These are phyloP conservation scores for Oegoconia quadripuncta DNA, from an alignment of 2,888 invertebrate species.

Conservation along the genomic window DNA sequence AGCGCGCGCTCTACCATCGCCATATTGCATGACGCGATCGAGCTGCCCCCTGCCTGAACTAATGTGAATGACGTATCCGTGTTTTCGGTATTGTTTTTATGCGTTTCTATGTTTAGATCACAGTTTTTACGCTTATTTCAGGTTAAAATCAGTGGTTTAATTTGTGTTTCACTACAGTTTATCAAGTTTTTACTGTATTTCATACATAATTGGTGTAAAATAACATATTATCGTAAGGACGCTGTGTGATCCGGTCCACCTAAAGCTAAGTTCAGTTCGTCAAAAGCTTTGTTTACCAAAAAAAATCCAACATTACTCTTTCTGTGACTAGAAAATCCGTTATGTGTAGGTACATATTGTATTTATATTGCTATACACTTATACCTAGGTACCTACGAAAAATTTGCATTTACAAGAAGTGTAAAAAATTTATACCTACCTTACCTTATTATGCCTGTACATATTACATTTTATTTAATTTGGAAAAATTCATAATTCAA, in stretches of 20 bases:
- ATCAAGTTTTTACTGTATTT: constrained; percentile 26
- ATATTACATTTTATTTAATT: too few relatives aligned
- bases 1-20: constrained; percentile 55
- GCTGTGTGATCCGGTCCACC: constrained; percentile 35
- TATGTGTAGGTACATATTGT: too few relatives aligned
- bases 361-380: too few relatives aligned
- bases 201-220: constrained; percentile 36
- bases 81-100: constrained; percentile 62
- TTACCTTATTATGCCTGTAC: too few relatives aligned
- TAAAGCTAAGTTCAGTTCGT: constrained; percentile 58
- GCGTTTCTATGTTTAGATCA: constrained; percentile 52
- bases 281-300: constrained; percentile 31
- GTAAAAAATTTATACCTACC: too few relatives aligned
- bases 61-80: constrained; percentile 49
- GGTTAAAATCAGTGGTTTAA: constrained; percentile 43
- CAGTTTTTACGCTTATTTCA: constrained; percentile 32
- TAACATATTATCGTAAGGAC: constrained; percentile 39
- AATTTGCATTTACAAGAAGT: too few relatives aligned
- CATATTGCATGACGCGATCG: constrained; percentile 65
- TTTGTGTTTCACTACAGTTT: constrained; percentile 33
- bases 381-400: too few relatives aligned
- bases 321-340: too few relatives aligned
- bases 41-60: constrained; percentile 60
- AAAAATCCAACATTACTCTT: too few relatives aligned
- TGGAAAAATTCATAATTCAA: too few relatives aligned